These are phyloP conservation scores for Ochlodes sylvanus DNA, from an alignment of 2,888 invertebrate species.

Conservation along the genomic window DNA sequence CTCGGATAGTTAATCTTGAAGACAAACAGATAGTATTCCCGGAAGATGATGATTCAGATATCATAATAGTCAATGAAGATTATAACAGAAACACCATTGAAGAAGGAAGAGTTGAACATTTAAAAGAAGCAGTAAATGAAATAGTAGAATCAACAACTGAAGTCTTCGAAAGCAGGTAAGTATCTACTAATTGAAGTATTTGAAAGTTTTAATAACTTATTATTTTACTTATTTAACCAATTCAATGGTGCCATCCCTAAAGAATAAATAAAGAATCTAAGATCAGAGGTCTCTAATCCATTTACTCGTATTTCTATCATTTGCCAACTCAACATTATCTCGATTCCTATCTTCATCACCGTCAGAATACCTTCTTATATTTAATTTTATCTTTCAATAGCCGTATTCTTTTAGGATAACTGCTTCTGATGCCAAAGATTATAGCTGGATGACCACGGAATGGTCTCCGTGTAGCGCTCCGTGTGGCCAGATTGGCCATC, in stretches of 20 bases:
- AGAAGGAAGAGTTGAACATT: conserved; percentile 54
- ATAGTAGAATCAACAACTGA: conserved; percentile 44
- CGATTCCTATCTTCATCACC: too few relatives aligned
- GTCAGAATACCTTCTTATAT: too few relatives aligned
- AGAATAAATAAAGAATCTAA: too few relatives aligned
- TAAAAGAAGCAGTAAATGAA: conserved; percentile 42
- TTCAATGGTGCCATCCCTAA: too few relatives aligned
- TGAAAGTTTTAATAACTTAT: too few relatives aligned
- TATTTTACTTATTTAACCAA: too few relatives aligned
- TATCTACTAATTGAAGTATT: background rate
- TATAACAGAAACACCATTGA: conserved; percentile 63
- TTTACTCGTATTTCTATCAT: too few relatives aligned
- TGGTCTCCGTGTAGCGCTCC: conserved; percentile 95
- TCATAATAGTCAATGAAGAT: conserved; percentile 78
- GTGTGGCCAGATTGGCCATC: conserved; percentile 91
- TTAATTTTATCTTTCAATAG: too few relatives aligned
- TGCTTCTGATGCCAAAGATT: conserved; percentile 73
- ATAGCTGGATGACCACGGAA: conserved; percentile 92
- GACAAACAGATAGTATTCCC: conserved; percentile 75
- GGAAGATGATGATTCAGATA: conserved; percentile 75
- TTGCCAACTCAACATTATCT: too few relatives aligned
- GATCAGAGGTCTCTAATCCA: too few relatives aligned
- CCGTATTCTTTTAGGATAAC: conserved; percentile 54
- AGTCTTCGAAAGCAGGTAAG: conserved; percentile 52
- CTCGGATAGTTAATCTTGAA: conserved; percentile 66